Conservation (phyloP, 2,113 vertebrate genomes). For the Caracal caracal region DNA sequence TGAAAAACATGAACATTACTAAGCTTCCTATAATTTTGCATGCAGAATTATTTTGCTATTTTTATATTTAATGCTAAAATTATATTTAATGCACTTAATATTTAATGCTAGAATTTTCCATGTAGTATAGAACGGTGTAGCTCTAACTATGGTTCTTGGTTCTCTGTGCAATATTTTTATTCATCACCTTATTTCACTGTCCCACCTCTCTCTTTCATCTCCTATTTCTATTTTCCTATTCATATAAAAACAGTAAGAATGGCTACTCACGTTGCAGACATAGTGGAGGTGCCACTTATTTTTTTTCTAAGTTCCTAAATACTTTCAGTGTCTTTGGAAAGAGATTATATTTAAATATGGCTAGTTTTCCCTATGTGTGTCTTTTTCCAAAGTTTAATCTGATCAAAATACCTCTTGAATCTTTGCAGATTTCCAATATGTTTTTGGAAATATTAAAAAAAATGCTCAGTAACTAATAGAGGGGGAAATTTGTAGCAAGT, state of each 20-base stretch:
- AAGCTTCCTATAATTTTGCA: neutral
- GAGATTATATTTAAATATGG: neutral
- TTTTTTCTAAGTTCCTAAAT: neutral
- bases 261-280: neutral
- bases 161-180: neutral
- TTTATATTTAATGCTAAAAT: neutral
- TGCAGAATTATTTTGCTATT: neutral
- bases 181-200: neutral
- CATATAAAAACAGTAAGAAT: neutral
- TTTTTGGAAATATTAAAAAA: neutral
- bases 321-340: neutral
- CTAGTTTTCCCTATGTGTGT: neutral
- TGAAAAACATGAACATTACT: neutral
- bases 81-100: neutral
- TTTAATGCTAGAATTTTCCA: neutral
- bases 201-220: neutral
- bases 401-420: neutral
- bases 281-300: neutral
- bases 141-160: neutral
- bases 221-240: neutral
- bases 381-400: slow-evolving; percentile 18
- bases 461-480: neutral
- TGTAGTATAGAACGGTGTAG: neutral
- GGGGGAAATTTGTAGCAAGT: neutral
- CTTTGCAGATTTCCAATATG: neutral